Percentiles rank a stretch among this genome's conserved stretches.
phyloP scores from a whole-genome alignment of 2,797 vertebrate genomes.

The Geotrypetes seraphini region DNA sequence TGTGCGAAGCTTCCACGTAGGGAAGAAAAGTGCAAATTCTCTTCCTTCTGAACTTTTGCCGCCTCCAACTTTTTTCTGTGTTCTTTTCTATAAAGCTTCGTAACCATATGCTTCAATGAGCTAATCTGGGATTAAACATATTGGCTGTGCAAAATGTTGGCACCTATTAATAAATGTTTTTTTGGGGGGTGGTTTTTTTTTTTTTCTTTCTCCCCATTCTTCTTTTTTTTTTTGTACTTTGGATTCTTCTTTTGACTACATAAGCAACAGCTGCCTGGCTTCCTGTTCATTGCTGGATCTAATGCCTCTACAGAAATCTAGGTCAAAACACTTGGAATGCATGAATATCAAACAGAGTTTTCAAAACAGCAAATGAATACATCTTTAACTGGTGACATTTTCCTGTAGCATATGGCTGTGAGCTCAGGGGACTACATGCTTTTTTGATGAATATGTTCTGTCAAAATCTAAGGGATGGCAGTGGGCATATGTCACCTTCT shows the following conservation, averaged over 20 bases:
- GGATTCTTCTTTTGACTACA: conserved; percentile 67
- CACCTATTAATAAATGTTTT: conserved; percentile 73
- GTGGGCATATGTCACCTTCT: conserved; percentile 79
- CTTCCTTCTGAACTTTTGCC: conserved; percentile 62
- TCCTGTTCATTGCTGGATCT: conserved; percentile 66
- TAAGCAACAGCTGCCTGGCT: conserved; percentile 73
- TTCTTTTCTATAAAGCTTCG: conserved; percentile 72
- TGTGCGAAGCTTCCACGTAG: conserved; percentile 61
- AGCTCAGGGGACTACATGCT: conserved; percentile 86
- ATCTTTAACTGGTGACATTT: conserved; percentile 97
- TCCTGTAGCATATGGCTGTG: conserved; percentile 82
- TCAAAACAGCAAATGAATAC: conserved; percentile 91
- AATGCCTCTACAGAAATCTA: conserved; percentile 68
- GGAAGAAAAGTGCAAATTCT: conserved; percentile 66
- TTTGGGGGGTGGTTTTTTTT: too few relatives aligned
- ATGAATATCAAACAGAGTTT: conserved; percentile 86
- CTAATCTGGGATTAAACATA: conserved; percentile 75
- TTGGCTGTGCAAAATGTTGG: conserved; percentile 70
- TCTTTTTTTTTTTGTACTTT: conserved; percentile 48
- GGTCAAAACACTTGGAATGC: conserved; percentile 79
- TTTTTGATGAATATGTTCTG: conserved; percentile 93
- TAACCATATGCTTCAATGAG: conserved; percentile 79
- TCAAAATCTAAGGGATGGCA: conserved; percentile 78
- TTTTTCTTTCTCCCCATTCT: conserved; percentile 46
- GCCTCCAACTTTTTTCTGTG: conserved; percentile 65